These are phyloP conservation scores for Perdita meconis DNA, from an alignment of 2,888 invertebrate species.

Conservation along the genomic window DNA sequence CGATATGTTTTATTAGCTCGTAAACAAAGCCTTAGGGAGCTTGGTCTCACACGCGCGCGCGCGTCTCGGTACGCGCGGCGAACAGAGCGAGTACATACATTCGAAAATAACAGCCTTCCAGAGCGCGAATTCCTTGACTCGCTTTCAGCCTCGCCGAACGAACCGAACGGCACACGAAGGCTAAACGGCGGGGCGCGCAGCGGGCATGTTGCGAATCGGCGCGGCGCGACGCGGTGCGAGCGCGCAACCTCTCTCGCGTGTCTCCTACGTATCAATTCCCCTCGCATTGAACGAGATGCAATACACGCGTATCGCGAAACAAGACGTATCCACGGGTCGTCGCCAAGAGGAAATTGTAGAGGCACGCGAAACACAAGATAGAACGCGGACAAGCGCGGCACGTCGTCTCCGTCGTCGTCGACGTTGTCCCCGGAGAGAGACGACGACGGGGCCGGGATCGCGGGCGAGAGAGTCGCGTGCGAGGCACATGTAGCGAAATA, in stretches of 20 bases:
- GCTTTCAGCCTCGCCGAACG: constrained; percentile 49
- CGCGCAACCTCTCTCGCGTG: constrained; percentile 47
- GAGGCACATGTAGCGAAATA: constrained; percentile 63
- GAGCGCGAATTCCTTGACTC: constrained; percentile 52
- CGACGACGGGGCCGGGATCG: constrained; percentile 4
- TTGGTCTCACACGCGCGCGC: too few relatives aligned
- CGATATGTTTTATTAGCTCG: constrained; percentile 48
- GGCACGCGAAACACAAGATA: constrained; percentile 51
- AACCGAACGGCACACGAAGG: too few relatives aligned
- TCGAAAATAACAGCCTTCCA: constrained; percentile 55
- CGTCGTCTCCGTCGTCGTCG: constrained; percentile 5
- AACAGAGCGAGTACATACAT: constrained; percentile 15
- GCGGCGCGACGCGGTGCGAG: background rate
- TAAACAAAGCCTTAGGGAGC: constrained; percentile 39
- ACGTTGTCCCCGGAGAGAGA: background rate
- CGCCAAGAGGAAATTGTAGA: constrained; percentile 45
- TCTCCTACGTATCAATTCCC: constrained; percentile 50
- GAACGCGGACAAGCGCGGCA: constrained; percentile 31
- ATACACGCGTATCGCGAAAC: constrained; percentile 49
- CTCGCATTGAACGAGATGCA: constrained; percentile 54
- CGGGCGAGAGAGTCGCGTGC: constrained; percentile 53
- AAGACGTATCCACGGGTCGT: constrained; percentile 47
- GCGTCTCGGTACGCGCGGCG: constrained; percentile 11
- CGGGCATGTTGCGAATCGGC: constrained; percentile 36
- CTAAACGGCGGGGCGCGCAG: constrained; percentile 36